Evolutionary conservation across 1,140 invertebrate genomes (phyloP).

Genomic region (Mesaphorura yosii): DNA sequence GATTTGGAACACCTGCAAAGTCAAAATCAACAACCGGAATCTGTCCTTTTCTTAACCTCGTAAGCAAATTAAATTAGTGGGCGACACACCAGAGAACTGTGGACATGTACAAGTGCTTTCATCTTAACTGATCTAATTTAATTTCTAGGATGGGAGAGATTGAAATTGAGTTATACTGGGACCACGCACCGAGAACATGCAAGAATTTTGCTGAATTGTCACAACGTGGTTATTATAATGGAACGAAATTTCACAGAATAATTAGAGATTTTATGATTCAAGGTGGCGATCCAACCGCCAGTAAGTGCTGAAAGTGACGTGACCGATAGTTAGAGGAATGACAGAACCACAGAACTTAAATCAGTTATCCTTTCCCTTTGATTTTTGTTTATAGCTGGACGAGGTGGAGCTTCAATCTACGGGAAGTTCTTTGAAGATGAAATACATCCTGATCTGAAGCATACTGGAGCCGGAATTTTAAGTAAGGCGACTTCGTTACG

Average conservation of each 20-base stretch:
- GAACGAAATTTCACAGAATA: constrained; percentile 90
- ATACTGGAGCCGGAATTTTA: constrained; percentile 54
- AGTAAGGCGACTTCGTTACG: constrained; percentile 33
- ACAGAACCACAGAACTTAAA: no score
- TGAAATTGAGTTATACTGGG: constrained; percentile 90
- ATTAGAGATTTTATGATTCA: constrained; percentile 98
- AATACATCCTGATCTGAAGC: constrained; percentile 85
- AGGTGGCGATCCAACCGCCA: constrained; percentile 72
- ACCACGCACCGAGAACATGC: constrained; percentile 89
- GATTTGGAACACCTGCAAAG: no score
- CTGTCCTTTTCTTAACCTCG: no score
- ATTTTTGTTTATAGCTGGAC: constrained; percentile 83
- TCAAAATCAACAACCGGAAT: no score
- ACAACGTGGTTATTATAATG: constrained; percentile 87
- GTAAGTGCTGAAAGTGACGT: no score
- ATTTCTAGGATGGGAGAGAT: constrained; percentile 84
- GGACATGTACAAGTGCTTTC: no score
- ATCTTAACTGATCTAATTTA: no score
- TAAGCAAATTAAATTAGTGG: no score
- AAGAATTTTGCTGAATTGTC: constrained; percentile 91
- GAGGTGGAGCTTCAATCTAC: constrained; percentile 93
- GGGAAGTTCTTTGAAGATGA: constrained; percentile 91
- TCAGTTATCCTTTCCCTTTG: no score
- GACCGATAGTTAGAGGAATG: no score
- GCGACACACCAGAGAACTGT: no score